These are phyloP conservation scores for Bubo blakistoni DNA, from an alignment of 2,113 vertebrate genomes.

Conservation along the genomic window DNA sequence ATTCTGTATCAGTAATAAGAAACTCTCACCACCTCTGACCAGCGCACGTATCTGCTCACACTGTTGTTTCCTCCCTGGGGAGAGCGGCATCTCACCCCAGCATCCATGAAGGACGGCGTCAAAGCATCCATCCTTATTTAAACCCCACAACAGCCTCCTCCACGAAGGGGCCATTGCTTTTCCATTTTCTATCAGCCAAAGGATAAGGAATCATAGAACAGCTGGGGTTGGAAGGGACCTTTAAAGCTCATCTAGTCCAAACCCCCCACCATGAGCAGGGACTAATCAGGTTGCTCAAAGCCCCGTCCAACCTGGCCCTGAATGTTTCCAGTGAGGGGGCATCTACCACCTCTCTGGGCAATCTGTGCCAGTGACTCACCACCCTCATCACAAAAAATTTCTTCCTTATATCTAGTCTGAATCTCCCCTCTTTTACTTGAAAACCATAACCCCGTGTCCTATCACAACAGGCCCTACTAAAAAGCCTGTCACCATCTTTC, in stretches of 20 bases:
- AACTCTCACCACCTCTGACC: neutral
- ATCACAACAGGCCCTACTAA: accelerated
- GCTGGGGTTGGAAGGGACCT: neutral
- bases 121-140: neutral
- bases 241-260: accelerated
- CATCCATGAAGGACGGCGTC: accelerated
- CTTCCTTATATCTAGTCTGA: neutral
- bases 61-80: neutral
- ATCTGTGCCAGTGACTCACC: accelerated
- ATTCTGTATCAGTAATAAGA: slow-evolving; percentile 42
- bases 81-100: neutral
- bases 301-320: accelerated
- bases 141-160: neutral
- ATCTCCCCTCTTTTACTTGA: too few relatives aligned
- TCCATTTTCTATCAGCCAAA: neutral
- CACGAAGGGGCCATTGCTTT: accelerated
- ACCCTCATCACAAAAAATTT: accelerated
- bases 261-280: neutral
- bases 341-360: neutral
- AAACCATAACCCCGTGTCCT: neutral
- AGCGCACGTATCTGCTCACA: neutral
- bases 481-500: too few relatives aligned
- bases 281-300: neutral
- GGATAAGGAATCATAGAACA: neutral
- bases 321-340: neutral